Conservation (phyloP, 1,140 invertebrate genomes). For the Drosophila pallidifrons region DNA sequence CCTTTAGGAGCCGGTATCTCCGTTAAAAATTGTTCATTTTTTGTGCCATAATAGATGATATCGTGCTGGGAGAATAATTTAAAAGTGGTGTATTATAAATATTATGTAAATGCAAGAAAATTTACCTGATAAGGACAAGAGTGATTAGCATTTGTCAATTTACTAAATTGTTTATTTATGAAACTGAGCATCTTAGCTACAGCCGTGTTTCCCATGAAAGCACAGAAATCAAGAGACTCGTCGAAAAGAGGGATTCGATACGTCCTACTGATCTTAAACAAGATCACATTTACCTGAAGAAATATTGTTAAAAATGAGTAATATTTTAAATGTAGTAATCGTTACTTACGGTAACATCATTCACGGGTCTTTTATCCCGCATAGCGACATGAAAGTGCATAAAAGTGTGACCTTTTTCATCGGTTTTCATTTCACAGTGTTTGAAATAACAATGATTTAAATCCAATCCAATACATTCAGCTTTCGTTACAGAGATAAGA, state of each 20-base stretch:
- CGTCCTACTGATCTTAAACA: constrained; percentile 23
- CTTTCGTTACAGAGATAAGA: background rate
- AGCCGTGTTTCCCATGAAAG: background rate
- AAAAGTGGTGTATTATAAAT: background rate
- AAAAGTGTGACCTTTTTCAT: constrained; percentile 21
- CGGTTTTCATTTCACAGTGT: constrained; percentile 37
- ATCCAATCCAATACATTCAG: constrained; percentile 40
- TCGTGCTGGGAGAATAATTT: constrained; percentile 36
- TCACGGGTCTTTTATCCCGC: constrained; percentile 37
- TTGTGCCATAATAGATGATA: constrained; percentile 30
- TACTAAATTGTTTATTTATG: background rate
- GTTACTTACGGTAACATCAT: constrained; percentile 52
- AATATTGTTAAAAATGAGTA: background rate
- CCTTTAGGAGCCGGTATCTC: constrained; percentile 52
- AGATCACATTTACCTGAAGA: constrained; percentile 14
- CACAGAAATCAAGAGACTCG: constrained; percentile 55
- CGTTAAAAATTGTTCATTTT: background rate
- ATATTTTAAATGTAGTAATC: background rate
- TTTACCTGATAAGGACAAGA: constrained; percentile 22
- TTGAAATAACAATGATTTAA: constrained; percentile 31
- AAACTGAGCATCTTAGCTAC: background rate
- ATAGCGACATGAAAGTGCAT: constrained; percentile 37
- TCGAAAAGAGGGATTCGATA: constrained; percentile 47
- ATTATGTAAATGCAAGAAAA: too few species aligned
- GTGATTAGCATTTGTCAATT: constrained; percentile 27